phyloP scores from a whole-genome alignment of 1,140 invertebrate genomes.

The Drosophila equinoxialis region DNA sequence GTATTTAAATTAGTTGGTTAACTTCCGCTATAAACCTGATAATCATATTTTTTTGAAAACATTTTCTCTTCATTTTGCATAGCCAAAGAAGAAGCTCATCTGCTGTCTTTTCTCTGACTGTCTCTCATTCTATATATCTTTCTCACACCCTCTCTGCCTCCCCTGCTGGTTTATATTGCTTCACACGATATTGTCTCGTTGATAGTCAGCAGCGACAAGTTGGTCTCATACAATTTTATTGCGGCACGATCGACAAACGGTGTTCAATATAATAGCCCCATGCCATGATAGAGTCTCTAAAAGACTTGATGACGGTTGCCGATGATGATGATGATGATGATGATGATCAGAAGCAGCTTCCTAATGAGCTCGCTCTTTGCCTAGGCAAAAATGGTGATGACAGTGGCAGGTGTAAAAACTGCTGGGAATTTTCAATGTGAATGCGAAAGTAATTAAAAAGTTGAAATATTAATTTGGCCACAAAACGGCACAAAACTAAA shows the following conservation, averaged over 20 bases:
- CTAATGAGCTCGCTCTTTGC: conserved; percentile 25
- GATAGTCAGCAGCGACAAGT: conserved; percentile 57
- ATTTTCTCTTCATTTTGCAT: conserved; percentile 13
- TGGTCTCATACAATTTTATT: conserved; percentile 76
- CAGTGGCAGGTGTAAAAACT: conserved; percentile 60
- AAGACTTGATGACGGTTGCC: conserved; percentile 12
- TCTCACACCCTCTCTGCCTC: not conserved
- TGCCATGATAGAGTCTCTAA: conserved; percentile 17
- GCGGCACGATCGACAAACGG: conserved; percentile 74
- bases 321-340: not conserved
- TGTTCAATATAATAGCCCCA: conserved; percentile 70
- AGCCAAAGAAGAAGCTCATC: conserved; percentile 9
- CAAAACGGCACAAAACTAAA: not conserved
- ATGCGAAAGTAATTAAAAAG: conserved; percentile 54
- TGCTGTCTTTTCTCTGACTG: not conserved
- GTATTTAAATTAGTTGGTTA: conserved; percentile 43
- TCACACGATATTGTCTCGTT: conserved; percentile 72
- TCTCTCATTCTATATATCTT: not conserved
- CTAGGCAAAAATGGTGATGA: conserved; percentile 15
- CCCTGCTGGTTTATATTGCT: conserved; percentile 49
- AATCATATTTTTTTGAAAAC: not conserved
- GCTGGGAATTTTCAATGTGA: conserved; percentile 14
- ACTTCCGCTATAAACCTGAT: conserved; percentile 52
- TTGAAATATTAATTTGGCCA: conserved; percentile 56
- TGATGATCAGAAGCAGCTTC: conserved; percentile 23